Conservation (phyloP, 2,113 vertebrate genomes). For the Phrynosoma platyrhinos region DNA sequence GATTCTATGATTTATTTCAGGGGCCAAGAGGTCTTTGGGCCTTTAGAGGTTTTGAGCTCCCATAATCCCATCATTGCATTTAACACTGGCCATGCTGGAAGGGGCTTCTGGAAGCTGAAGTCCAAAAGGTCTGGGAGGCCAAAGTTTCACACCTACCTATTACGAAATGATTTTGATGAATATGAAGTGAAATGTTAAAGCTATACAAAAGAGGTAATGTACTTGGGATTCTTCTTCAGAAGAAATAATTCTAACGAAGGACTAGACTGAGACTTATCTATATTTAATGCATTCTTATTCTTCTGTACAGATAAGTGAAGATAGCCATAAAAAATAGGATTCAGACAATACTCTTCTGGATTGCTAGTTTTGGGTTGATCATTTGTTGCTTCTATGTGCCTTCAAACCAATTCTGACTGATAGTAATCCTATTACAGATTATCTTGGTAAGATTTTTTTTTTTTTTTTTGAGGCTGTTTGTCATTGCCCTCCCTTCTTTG, state of each 20-base stretch:
- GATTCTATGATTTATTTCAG: too few relatives aligned
- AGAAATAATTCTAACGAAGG: conserved; percentile 7
- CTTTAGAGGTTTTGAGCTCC: too few relatives aligned
- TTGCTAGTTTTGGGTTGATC: neutral
- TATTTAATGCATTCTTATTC: neutral
- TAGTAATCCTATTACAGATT: too few relatives aligned
- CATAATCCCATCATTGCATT: too few relatives aligned
- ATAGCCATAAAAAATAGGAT: neutral
- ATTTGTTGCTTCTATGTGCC: neutral
- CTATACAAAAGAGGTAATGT: neutral
- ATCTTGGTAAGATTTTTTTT: too few relatives aligned
- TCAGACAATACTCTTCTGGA: neutral
- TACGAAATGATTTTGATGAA: conserved; percentile 2
- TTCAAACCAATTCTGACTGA: too few relatives aligned
- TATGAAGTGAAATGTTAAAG: neutral
- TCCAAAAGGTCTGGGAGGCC: too few relatives aligned
- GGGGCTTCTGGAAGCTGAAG: too few relatives aligned
- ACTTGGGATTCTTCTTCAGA: accelerated
- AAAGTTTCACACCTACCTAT: neutral
- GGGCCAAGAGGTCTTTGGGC: too few relatives aligned
- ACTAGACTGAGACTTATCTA: conserved; percentile 31
- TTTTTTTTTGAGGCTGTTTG: too few relatives aligned
- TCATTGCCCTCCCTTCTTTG: too few relatives aligned
- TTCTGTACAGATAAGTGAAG: neutral
- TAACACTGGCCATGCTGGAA: too few relatives aligned